Base-by-base conservation (phyloP, 30 jellyfish, hydroid and myxozoan genomes). In the Aurelia coerulea region DNA sequence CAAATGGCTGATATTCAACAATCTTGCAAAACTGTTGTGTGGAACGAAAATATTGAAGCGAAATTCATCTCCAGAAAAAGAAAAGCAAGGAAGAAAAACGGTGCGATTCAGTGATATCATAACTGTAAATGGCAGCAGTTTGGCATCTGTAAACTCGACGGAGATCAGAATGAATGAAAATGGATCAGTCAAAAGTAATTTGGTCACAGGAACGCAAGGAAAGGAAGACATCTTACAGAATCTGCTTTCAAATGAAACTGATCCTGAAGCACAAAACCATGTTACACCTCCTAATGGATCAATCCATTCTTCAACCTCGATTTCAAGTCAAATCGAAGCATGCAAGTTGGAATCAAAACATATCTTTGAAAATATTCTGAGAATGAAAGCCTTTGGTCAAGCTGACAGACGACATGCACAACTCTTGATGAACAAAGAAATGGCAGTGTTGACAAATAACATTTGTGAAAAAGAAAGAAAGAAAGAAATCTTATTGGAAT, bases 71-170 rank as follows among this genome's bases (percentile, higher is more conserved):
- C 14, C 68, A 52, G 29, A 31, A 17, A 60, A 81, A 58, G 8
- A 79, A 35, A 59, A n/a, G 54, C 86, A 65, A 15, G 90, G 80
- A 29, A 74, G 96, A 34, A 87, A 87, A 53, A 78, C 86, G 11
- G 96, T 87, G 60, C 84, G 96, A 32, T 87, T 87, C 54, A 87
- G 96, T 65, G 96, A 87, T 59, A 67, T 76, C 33, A 74, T 87
- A 10, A 78, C 88, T 62, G 81, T 87, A 8, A 87, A 79, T 72
- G 96, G 96, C 75, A 46, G 56, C 8, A 76, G 96, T 51, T 51
- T 84, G 71, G 73, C 86, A 16, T 75, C 85, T 37, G 62, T 54
- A 8, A 39, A 58, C 34, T 65, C 80, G 14, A 68, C 42, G 68
- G 56, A 49, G 17, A 41, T 78, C 59, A 72, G 46, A 54, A 54